Evolutionary conservation across 2,113 vertebrate genomes (phyloP).

Genomic region (Prietella phreatophila): DNA sequence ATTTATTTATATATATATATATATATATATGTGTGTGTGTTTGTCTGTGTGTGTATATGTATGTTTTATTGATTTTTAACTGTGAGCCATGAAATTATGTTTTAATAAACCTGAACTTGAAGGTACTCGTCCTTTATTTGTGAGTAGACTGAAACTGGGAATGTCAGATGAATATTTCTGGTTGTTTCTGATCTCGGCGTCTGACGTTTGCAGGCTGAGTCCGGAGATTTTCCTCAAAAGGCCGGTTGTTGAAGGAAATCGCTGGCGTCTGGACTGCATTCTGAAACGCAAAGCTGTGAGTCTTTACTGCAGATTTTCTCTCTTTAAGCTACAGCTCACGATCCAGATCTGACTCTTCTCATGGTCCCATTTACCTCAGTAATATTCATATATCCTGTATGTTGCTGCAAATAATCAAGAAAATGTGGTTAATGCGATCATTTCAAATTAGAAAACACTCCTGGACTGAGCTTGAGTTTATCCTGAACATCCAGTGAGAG

Average conservation of each 20-base stretch:
- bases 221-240: conserved; percentile 80
- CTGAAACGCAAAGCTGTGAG: conserved; percentile 92
- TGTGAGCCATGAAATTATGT: neutral
- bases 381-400: neutral
- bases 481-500: neutral
- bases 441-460: neutral
- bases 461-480: neutral
- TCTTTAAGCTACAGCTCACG: neutral
- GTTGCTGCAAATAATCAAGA: too few species aligned
- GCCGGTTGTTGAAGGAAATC: conserved; percentile 93
- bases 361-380: neutral
- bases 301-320: neutral
- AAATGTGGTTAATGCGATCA: neutral
- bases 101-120: neutral
- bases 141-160: neutral
- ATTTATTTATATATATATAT: too few species aligned
- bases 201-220: conserved; percentile 67
- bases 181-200: neutral
- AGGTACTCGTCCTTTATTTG: neutral
- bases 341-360: neutral
- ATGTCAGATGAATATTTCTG: too few species aligned
- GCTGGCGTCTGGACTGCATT: conserved; percentile 89
- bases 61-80: neutral
- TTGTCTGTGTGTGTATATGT: too few species aligned
- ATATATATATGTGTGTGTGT: too few species aligned